These are phyloP conservation scores for Sardinella longiceps DNA, from an alignment of 2,797 vertebrate genomes.

Conservation along the genomic window DNA sequence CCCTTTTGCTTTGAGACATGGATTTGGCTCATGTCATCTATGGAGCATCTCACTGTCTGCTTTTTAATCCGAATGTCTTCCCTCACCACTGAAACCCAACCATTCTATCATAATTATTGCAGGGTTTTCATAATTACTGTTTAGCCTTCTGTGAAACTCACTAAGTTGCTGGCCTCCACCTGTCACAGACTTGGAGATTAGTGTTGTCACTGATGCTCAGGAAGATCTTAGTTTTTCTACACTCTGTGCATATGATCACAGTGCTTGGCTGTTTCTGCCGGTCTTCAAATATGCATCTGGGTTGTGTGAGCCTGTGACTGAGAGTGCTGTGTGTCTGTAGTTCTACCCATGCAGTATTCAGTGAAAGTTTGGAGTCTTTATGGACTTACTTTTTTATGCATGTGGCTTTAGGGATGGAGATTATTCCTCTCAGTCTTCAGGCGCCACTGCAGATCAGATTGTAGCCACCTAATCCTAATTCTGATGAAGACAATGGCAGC, in stretches of 20 bases:
- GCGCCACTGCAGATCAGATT: constrained; percentile 26
- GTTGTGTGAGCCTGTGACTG: constrained; percentile 8
- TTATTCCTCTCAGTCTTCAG: constrained; percentile 31
- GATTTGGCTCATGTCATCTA: constrained; percentile 14
- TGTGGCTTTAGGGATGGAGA: neutral
- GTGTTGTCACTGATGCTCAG: neutral
- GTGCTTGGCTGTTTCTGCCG: neutral
- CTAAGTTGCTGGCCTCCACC: neutral
- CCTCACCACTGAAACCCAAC: neutral
- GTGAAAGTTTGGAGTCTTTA: neutral
- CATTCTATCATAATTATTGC: neutral
- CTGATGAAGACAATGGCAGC: constrained; percentile 27
- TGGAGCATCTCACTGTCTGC: neutral
- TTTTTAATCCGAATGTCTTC: neutral
- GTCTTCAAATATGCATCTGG: neutral
- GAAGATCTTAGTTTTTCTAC: neutral
- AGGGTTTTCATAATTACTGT: constrained; percentile 1
- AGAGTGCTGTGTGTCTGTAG: neutral
- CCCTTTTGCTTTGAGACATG: neutral
- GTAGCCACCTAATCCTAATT: constrained; percentile 35
- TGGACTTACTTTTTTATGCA: neutral
- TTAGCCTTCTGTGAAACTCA: neutral
- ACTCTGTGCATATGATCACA: neutral
- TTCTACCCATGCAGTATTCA: neutral
- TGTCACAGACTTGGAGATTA: neutral